Conservation (phyloP, 2,113 vertebrate species). For the Corythornis vintsioides region DNA sequence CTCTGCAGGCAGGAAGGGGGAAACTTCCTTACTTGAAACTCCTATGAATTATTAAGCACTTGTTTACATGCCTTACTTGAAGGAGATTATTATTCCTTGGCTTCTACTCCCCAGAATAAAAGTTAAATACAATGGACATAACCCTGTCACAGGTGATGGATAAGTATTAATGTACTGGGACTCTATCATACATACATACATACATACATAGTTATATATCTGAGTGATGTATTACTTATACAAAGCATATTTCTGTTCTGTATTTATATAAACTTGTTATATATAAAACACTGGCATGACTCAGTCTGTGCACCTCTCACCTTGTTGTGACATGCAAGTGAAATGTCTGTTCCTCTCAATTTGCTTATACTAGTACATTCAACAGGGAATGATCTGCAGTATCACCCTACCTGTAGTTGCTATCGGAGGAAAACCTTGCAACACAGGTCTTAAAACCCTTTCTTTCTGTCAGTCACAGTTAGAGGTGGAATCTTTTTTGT, state of each 20-base stretch:
- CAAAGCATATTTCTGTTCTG: background rate
- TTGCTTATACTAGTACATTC: background rate
- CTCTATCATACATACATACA: too few species aligned
- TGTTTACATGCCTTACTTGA: background rate
- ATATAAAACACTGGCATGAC: background rate
- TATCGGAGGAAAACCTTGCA: background rate
- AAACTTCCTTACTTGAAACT: background rate
- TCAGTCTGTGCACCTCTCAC: background rate
- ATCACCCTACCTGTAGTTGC: background rate
- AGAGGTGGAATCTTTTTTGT: background rate
- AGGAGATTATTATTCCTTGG: conserved; percentile 8
- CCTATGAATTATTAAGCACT: conserved; percentile 1
- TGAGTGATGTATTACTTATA: background rate
- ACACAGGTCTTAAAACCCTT: background rate
- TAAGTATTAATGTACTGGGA: background rate
- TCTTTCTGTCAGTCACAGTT: background rate
- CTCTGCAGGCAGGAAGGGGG: background rate
- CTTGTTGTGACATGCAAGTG: background rate
- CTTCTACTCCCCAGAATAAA: background rate
- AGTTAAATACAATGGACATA: background rate
- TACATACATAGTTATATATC: background rate
- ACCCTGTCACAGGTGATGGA: background rate
- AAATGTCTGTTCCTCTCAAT: background rate
- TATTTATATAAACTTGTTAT: background rate
- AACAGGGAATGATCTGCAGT: background rate